A percentile compares a stretch with the other conserved stretches of the same genome.
These are phyloP conservation scores for Drosophila nasuta DNA, from an alignment of 1,140 invertebrate genomes.

Conservation along the genomic window DNA sequence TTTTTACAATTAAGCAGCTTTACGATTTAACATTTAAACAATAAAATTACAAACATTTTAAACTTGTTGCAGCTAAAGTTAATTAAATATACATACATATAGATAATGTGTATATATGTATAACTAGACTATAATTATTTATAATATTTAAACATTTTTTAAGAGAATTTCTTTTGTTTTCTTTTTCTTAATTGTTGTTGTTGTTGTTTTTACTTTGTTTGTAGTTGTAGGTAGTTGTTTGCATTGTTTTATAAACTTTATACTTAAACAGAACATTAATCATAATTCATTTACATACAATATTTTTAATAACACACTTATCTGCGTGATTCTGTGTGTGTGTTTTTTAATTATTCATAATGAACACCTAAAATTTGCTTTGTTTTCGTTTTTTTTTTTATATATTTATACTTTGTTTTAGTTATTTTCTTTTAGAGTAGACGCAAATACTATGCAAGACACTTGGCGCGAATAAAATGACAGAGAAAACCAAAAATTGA, in stretches of 20 bases:
- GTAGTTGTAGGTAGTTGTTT: conserved; percentile 77
- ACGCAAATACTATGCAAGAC: conserved; percentile 74
- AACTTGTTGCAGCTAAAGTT: conserved; percentile 66
- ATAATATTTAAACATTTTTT: conserved; percentile 54
- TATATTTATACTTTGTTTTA: conserved; percentile 27
- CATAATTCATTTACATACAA: conserved; percentile 53
- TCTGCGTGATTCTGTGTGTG: conserved; percentile 2
- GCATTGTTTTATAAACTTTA: conserved; percentile 73
- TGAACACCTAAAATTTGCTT: conserved; percentile 73
- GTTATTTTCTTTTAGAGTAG: conserved; percentile 51
- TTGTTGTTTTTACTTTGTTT: conserved; percentile 25
- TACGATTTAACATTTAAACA: conserved; percentile 58
- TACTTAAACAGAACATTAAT: conserved; percentile 59
- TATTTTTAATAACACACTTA: conserved; percentile 3
- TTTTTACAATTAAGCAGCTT: conserved; percentile 54
- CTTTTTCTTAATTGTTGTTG: conserved; percentile 33
- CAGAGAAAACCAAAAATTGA: conserved; percentile 31
- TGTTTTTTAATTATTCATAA: conserved; percentile 42
- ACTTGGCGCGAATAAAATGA: conserved; percentile 63
- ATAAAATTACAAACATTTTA: conserved; percentile 74
- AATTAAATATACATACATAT: conserved; percentile 58
- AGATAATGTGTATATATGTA: conserved; percentile 33
- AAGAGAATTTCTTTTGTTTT: conserved; percentile 65
- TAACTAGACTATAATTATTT: conserved; percentile 50
- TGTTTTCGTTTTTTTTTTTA: conserved; percentile 32